phyloP scores from a whole-genome alignment of 2,113 vertebrate genomes.

The Aleadryas rufinucha region DNA sequence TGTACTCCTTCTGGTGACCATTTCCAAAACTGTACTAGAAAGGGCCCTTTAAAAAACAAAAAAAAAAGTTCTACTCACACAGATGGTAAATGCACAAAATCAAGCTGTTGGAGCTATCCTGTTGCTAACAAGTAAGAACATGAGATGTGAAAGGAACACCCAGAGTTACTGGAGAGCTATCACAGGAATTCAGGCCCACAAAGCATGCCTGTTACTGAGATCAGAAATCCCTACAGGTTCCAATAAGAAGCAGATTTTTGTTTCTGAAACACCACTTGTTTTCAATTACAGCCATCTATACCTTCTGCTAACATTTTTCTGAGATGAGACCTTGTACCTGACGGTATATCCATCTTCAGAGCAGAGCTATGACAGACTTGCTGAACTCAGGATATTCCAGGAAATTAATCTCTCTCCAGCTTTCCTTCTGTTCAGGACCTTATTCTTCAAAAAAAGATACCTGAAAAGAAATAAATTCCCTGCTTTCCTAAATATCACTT shows the following conservation, averaged over 20 bases:
- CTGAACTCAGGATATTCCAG: conserved; percentile 13
- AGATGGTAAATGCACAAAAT: conserved; percentile 2
- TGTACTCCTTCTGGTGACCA: neutral
- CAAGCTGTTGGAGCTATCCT: neutral
- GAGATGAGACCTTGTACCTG: conserved; percentile 5
- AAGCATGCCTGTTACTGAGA: neutral
- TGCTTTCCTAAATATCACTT: neutral
- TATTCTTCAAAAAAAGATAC: neutral
- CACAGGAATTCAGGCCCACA: neutral
- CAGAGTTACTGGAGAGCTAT: conserved; percentile 15
- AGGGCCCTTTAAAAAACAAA: neutral
- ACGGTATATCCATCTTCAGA: neutral
- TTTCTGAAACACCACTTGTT: conserved; percentile 1
- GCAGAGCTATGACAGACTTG: neutral
- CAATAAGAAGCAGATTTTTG: conserved; percentile 13
- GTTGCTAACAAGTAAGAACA: neutral
- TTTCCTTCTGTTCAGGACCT: neutral
- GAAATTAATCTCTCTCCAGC: neutral
- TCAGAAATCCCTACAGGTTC: conserved; percentile 8
- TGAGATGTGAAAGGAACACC: neutral
- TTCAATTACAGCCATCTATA: conserved; percentile 24
- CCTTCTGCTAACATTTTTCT: conserved; percentile 29
- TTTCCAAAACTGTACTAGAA: neutral
- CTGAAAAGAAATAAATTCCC: neutral
- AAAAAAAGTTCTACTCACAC: neutral